These are phyloP conservation scores for Buphagus erythrorhynchus DNA, from an alignment of 2,797 vertebrate species.

Conservation along the genomic window DNA sequence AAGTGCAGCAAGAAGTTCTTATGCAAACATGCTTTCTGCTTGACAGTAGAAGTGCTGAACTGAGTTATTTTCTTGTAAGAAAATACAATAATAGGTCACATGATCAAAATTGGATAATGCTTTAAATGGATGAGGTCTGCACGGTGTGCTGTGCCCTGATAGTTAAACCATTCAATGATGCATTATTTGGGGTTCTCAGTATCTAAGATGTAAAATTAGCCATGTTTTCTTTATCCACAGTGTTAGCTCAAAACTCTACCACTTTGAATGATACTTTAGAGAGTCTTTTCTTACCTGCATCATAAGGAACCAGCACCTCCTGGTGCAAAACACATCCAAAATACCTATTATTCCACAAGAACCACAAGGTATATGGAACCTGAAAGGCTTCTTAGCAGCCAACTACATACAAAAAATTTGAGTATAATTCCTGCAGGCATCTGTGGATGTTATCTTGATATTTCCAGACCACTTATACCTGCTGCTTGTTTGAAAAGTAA, in stretches of 20 bases:
- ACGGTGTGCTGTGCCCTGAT: too few species aligned
- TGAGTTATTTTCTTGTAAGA: not conserved
- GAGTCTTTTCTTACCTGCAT: not conserved
- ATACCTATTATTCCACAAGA: not conserved
- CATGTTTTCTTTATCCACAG: not conserved
- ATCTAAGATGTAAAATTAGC: not conserved
- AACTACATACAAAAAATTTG: not conserved
- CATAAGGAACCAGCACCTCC: not conserved
- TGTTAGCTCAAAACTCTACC: not conserved
- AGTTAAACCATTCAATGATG: not conserved
- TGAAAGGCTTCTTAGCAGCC: not conserved
- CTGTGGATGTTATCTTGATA: not conserved
- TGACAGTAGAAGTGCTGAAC: not conserved
- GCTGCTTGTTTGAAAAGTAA: not conserved
- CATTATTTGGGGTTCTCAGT: not conserved
- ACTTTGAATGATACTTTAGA: not conserved
- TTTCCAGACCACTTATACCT: not conserved
- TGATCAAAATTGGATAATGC: not conserved
- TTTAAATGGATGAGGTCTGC: not conserved
- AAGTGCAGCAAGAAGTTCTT: not conserved
- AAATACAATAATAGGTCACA: not conserved
- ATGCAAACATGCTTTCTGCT: accelerated
- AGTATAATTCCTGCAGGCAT: not conserved
- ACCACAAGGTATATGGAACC: not conserved
- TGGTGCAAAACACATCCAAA: not conserved